A percentile compares a stretch with the other conserved stretches of the same genome.
Evolutionary conservation across 2,113 vertebrate genomes (phyloP).

Genomic region (Corythornis cristatus): DNA sequence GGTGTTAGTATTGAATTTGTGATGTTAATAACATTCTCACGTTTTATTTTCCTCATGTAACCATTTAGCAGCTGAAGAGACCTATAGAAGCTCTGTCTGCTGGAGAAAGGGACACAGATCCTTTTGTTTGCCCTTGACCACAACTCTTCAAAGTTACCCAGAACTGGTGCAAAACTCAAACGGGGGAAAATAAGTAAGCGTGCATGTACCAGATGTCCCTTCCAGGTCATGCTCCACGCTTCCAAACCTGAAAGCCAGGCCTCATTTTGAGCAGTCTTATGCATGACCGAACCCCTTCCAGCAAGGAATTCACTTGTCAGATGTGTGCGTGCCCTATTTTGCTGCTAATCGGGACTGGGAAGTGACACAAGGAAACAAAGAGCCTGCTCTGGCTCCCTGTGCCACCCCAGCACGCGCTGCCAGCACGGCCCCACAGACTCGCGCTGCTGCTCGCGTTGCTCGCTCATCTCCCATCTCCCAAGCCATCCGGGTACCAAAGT

Average conservation of each 20-base stretch:
- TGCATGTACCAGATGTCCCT: neutral
- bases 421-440: neutral
- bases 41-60: rapidly evolving
- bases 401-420: neutral
- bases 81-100: neutral
- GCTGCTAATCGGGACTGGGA: conserved; percentile 16
- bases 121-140: neutral
- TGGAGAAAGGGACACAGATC: rapidly evolving
- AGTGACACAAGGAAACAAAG: conserved; percentile 11
- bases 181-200: neutral
- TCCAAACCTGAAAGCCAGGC: conserved; percentile 54
- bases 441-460: rapidly evolving
- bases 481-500: neutral
- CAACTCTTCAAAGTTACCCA: neutral
- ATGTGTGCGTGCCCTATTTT: conserved; percentile 14
- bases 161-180: neutral
- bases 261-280: conserved; percentile 30
- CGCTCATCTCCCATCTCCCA: neutral
- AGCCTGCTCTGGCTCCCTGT: neutral
- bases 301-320: conserved; percentile 47
- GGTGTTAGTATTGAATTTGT: too few species aligned
- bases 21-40: rapidly evolving
- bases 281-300: conserved; percentile 49
- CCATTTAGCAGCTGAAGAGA: neutral
- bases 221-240: neutral